Evolutionary conservation across 2,888 invertebrate genomes (phyloP).

Genomic region (Loripinus fragilis): DNA sequence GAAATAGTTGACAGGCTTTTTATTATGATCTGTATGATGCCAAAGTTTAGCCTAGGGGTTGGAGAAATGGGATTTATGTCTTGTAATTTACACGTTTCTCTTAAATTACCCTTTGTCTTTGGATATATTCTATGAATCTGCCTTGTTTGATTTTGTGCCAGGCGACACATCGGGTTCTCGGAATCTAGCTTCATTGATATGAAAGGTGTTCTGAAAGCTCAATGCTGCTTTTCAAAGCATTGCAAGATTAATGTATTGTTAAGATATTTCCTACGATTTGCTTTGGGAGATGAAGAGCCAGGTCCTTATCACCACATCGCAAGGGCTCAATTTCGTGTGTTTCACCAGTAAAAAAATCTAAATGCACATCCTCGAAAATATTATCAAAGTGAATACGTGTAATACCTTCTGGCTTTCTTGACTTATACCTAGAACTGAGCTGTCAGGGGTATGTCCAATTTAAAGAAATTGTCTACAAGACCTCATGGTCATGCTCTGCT

Average conservation of each 20-base stretch:
- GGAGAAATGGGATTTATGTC: too few relatives aligned
- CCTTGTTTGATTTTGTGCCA: too few relatives aligned
- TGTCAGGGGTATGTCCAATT: not conserved
- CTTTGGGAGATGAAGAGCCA: constrained; percentile 11
- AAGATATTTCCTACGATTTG: constrained; percentile 3
- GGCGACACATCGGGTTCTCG: too few relatives aligned
- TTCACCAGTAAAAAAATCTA: not conserved
- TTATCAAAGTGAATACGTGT: constrained; percentile 24
- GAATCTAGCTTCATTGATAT: too few relatives aligned
- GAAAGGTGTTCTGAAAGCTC: not conserved
- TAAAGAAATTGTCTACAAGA: not conserved
- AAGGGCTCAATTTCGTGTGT: constrained; percentile 16
- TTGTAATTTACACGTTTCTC: too few relatives aligned
- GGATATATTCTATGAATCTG: too few relatives aligned
- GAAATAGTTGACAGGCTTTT: too few relatives aligned
- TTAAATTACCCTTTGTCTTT: too few relatives aligned
- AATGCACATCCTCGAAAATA: constrained; percentile 1
- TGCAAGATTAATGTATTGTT: constrained; percentile 13
- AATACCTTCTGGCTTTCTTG: constrained; percentile 14
- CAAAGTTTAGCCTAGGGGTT: too few relatives aligned
- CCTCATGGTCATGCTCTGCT: not conserved
- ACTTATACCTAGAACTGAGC: not conserved
- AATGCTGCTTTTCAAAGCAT: constrained; percentile 10
- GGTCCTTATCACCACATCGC: constrained; percentile 3
- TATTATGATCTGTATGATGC: too few relatives aligned